phyloP scores from a whole-genome alignment of 1,140 invertebrate species.

The Mesaphorura yosii region DNA sequence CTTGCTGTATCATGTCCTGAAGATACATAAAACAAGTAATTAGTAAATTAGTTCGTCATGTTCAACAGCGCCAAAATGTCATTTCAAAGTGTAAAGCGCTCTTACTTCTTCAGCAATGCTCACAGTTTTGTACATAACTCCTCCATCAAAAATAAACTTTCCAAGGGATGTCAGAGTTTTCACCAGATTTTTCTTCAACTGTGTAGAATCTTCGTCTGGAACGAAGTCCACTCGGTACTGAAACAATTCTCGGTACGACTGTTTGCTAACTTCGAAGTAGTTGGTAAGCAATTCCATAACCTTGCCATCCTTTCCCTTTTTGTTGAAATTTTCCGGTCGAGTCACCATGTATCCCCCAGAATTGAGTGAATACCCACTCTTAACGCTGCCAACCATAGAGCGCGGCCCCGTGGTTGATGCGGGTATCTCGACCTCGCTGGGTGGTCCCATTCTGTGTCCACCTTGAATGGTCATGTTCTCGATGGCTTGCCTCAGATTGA shows the following conservation, averaged over 20 bases:
- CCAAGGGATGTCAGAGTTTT: conserved; percentile 40
- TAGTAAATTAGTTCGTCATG: not conserved
- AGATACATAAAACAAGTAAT: not conserved
- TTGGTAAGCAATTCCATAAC: not conserved
- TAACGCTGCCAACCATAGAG: too few relatives aligned
- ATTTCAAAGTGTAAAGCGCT: not conserved
- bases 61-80: not conserved
- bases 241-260: not conserved
- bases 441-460: too few relatives aligned
- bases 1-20: not conserved
- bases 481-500: too few relatives aligned
- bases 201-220: conserved; percentile 56
- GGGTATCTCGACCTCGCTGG: too few relatives aligned
- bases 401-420: too few relatives aligned
- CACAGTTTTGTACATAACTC: not conserved
- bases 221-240: conserved; percentile 70
- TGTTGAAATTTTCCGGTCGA: not conserved
- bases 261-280: conserved; percentile 4
- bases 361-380: too few relatives aligned
- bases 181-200: conserved; percentile 48
- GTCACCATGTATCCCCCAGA: too few relatives aligned
- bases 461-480: too few relatives aligned
- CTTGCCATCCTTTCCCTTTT: not conserved
- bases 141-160: conserved; percentile 45
- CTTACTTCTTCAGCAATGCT: conserved; percentile 1